Percentiles rank a stretch among this genome's conserved stretches.
Evolutionary conservation across 2,113 vertebrate species (phyloP).

Genomic region (Neogale vison): DNA sequence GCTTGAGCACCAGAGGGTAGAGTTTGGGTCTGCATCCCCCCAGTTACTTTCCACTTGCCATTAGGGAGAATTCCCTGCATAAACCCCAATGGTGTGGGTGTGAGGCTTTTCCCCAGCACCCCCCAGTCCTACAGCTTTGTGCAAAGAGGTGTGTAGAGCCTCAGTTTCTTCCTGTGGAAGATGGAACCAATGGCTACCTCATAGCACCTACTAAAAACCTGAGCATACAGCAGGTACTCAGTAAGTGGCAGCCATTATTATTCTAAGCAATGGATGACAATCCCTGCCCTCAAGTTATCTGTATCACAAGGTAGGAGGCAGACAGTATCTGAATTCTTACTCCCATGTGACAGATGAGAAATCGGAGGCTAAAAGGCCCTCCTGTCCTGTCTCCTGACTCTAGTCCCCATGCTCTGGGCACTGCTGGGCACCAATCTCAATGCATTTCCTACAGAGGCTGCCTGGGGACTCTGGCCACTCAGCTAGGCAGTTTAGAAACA

Average conservation of each 20-base stretch:
- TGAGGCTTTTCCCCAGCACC: background rate
- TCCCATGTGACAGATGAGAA: background rate
- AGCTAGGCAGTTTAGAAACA: background rate
- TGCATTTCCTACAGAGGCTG: background rate
- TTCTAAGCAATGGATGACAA: background rate
- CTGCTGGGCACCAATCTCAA: background rate
- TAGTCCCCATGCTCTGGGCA: background rate
- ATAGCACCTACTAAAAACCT: background rate
- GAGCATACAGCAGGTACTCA: background rate
- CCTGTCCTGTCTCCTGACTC: background rate
- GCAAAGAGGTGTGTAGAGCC: background rate
- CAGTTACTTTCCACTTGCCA: background rate
- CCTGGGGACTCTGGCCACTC: too few species aligned
- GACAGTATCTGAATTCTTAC: background rate
- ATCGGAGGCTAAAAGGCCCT: accelerated
- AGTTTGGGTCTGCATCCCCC: background rate
- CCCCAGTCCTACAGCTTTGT: background rate
- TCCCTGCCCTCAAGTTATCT: background rate
- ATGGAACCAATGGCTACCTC: background rate
- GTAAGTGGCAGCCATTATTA: background rate
- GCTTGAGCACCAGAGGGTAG: background rate
- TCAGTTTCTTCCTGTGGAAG: background rate
- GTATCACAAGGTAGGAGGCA: background rate
- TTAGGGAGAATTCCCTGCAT: background rate
- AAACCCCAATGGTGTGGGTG: background rate